A percentile compares a stretch with the other conserved stretches of the same genome.
Evolutionary conservation across 2,797 vertebrate species (phyloP).

Genomic region (Hozukius guyotensis): DNA sequence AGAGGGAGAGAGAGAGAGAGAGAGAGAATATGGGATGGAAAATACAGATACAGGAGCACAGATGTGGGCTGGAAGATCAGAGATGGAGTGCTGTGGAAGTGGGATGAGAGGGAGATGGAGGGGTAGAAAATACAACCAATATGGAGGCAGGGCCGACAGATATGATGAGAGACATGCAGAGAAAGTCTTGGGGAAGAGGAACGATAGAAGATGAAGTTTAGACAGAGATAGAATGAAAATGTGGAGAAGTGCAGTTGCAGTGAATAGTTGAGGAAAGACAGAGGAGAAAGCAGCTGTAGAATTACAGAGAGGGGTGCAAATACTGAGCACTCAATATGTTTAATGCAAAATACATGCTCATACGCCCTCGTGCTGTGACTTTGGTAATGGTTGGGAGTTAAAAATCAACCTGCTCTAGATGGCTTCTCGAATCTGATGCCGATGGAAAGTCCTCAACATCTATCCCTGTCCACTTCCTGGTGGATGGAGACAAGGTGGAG

Average conservation of each 20-base stretch:
- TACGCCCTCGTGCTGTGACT: too few relatives aligned
- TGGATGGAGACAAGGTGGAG: neutral
- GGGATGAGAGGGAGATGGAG: neutral
- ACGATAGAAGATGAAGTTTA: neutral
- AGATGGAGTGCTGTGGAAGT: neutral
- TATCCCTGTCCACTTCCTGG: neutral
- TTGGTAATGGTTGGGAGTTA: neutral
- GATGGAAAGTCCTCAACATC: neutral
- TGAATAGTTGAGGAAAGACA: too few relatives aligned
- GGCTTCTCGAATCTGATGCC: neutral
- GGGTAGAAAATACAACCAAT: neutral
- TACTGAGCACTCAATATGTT: neutral
- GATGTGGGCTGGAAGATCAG: neutral
- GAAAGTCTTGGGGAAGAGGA: neutral
- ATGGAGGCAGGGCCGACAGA: neutral
- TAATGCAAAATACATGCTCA: neutral
- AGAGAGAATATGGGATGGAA: neutral
- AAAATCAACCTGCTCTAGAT: neutral
- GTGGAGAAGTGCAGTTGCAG: neutral
- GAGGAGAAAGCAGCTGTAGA: neutral
- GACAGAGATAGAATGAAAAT: neutral
- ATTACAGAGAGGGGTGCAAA: neutral
- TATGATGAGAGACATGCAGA: neutral
- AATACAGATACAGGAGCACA: neutral
- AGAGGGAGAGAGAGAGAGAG: neutral